Base-by-base conservation (phyloP, 2,113 vertebrate genomes). In the Leptobrachium leishanense region DNA sequence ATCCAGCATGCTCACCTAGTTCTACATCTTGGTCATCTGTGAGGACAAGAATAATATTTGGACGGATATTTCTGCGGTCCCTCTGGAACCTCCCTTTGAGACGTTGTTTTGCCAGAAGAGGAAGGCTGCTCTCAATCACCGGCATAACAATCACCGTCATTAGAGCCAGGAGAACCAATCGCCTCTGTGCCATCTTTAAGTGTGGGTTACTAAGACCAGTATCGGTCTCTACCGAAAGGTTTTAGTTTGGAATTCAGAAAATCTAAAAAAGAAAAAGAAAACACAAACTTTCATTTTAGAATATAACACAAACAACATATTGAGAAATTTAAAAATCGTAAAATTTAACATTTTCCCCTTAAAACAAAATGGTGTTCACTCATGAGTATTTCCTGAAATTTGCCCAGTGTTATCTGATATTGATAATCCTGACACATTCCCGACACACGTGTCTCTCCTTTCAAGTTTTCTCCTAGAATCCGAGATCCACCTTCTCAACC, bases 11-110 rank as follows among this genome's bases (percentile, higher is more conserved):
- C 93, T 94, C 88, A 98, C 96, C 97, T 57, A 99, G 94, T 86
- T 98, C 97, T 81, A 96, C 92, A 82, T 99, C 97, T 88, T 99
- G 97, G 89, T 99, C 97, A 5, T 99, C 97, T 0, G 97, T 99
- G 85, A 98, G 93, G 88, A 98, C 92, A 46, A 99, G 94, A 88
- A 98, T 96, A 90, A 99, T 95, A 91, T 99, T 99, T 42, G 97
- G 96, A 3, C 96, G 94, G 88, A 99, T 99, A 88, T 99, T 99
- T 76, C 95, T 93, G 20, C 96, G 92, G 86, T 99, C 97, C 75
- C 96, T 92, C 88, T 98, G 97, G 83, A 96, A 95, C 83, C 95
- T 92, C 85, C 94, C 93, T 83, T 98, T 98, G 84, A 95, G 90
- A 67, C 93, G 95, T 72, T 94, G 95, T 68, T 90, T 92, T 10